Conservation (phyloP, 2,113 vertebrate species). For the Chaetops frenatus region DNA sequence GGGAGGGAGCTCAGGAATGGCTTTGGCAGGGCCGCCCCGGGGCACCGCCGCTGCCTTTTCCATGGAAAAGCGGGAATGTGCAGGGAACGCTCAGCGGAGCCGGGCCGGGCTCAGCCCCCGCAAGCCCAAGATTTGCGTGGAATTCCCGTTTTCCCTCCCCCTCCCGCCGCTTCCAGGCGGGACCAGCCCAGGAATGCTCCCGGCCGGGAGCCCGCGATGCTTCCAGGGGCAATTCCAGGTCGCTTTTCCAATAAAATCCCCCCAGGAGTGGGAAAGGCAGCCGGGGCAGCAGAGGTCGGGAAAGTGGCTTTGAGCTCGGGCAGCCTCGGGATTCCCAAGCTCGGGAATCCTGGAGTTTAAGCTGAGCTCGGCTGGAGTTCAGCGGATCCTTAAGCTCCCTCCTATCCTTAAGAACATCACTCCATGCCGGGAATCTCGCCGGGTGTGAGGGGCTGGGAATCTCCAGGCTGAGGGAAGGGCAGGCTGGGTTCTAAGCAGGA, state of each 20-base stretch:
- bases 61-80: neutral
- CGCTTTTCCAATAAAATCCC: neutral
- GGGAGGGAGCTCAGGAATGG: neutral
- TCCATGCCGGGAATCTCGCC: neutral
- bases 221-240: neutral
- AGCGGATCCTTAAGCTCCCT: neutral
- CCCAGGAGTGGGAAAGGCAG: neutral
- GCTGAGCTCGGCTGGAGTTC: neutral
- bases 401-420: accelerated
- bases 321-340: neutral
- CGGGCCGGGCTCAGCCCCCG: neutral
- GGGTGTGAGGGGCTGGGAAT: accelerated
- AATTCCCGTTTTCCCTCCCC: neutral
- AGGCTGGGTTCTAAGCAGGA: neutral
- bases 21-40: neutral
- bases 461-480: neutral
- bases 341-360: neutral
- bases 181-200: neutral
- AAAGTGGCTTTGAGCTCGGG: neutral
- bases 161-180: neutral
- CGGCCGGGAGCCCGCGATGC: neutral
- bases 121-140: neutral
- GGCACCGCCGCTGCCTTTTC: neutral
- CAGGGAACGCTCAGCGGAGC: neutral
- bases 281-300: neutral